A percentile compares a stretch with the other conserved stretches of the same genome.
phyloP scores from a whole-genome alignment of 2,113 vertebrate genomes.

The Dendropsophus ebraccatus region DNA sequence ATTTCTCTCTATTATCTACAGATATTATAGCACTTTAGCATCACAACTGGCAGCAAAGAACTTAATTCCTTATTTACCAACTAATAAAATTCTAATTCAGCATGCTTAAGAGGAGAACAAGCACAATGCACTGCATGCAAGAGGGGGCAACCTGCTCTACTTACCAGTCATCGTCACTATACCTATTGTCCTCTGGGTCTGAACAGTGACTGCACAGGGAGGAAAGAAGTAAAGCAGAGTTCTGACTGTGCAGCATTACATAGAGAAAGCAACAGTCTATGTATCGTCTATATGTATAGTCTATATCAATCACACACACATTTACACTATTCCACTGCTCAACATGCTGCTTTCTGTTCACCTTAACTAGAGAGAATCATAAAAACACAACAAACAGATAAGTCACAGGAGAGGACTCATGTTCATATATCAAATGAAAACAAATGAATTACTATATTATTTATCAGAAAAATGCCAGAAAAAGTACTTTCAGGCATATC shows the following conservation, averaged over 20 bases:
- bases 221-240: slow-evolving; percentile 68
- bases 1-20: no score
- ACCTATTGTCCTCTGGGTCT: slow-evolving; percentile 91
- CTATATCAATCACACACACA: not conserved
- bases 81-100: not conserved
- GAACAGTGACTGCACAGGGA: slow-evolving; percentile 86
- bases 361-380: not conserved
- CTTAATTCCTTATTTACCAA: no score
- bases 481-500: no score
- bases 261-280: not conserved
- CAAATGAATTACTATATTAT: no score
- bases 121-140: not conserved
- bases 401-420: not conserved
- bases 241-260: not conserved
- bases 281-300: no score
- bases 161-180: slow-evolving; percentile 94
- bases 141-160: slow-evolving; percentile 59
- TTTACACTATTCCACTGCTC: not conserved
- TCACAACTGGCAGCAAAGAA: not conserved
- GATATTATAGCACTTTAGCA: not conserved
- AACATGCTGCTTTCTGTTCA: not conserved
- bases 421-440: not conserved
- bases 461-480: no score
- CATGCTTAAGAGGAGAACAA: not conserved
- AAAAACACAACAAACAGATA: not conserved